These are phyloP conservation scores for Heliconius congener DNA, from an alignment of 1,140 invertebrate genomes.

Conservation along the genomic window DNA sequence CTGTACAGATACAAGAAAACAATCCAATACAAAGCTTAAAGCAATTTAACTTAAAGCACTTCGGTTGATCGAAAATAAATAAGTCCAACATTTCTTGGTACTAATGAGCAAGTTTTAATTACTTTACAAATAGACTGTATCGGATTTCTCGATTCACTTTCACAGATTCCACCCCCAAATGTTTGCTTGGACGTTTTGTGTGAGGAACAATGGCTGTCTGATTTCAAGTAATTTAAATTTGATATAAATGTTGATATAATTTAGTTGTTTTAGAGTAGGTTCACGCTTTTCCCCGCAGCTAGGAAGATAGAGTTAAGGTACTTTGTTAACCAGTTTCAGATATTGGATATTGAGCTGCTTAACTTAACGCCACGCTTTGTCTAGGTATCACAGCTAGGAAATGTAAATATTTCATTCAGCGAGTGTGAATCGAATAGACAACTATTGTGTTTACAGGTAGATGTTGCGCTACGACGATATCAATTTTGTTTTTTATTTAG, in stretches of 20 bases:
- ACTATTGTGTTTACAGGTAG: no score
- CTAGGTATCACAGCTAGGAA: background rate
- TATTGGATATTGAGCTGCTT: background rate
- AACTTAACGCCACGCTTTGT: background rate
- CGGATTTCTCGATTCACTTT: conserved; percentile 33
- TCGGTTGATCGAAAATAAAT: conserved; percentile 44
- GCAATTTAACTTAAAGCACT: conserved; percentile 45
- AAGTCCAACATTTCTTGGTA: conserved; percentile 41
- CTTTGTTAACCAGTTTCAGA: background rate
- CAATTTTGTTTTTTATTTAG: no score
- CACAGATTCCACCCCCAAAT: conserved; percentile 5
- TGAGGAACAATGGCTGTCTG: background rate
- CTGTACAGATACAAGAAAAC: conserved; percentile 33
- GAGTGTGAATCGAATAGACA: no score
- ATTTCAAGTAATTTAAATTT: background rate
- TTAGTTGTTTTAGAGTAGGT: no score
- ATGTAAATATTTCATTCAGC: no score
- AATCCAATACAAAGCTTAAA: conserved; percentile 36
- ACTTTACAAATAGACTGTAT: conserved; percentile 43
- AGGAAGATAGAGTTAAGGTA: background rate
- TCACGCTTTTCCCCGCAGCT: no score
- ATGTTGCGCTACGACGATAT: no score
- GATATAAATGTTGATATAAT: background rate
- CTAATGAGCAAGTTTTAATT: conserved; percentile 50
- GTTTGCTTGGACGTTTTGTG: background rate